A percentile compares a stretch with the other conserved stretches of the same genome.
Evolutionary conservation across 2,797 vertebrate genomes (phyloP).

Genomic region (Pantherophis vulpinus): DNA sequence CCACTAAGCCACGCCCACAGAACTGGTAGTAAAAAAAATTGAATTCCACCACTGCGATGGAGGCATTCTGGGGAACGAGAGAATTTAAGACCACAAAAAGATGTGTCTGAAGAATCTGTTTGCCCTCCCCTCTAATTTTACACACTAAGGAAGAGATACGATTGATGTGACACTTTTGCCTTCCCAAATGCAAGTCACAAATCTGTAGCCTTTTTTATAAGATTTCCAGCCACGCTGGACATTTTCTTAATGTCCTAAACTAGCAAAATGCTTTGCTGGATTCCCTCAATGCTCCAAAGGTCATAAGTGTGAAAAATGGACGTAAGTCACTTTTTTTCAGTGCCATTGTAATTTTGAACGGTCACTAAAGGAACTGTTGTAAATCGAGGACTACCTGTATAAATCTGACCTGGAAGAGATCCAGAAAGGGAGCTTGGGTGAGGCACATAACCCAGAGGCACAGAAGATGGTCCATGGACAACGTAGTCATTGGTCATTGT

Average conservation of each 20-base stretch:
- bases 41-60: no score
- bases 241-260: background rate
- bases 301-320: no score
- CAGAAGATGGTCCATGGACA: slow-evolving; percentile 87
- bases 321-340: no score
- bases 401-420: slow-evolving; percentile 85
- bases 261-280: background rate
- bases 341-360: no score
- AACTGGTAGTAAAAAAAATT: no score
- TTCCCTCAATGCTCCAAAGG: no score
- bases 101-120: background rate
- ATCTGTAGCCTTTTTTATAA: background rate
- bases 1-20: no score
- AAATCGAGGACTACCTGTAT: no score
- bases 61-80: background rate
- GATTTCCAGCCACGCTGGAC: background rate
- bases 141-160: background rate
- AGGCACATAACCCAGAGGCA: slow-evolving; percentile 91
- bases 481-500: slow-evolving; percentile 94
- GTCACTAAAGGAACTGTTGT: no score
- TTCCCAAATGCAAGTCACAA: background rate
- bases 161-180: background rate
- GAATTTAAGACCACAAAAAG: background rate
- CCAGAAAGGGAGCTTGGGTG: slow-evolving; percentile 90
- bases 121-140: background rate